Conservation (phyloP, 2,797 vertebrate species). For the Loriculus beryllinus region DNA sequence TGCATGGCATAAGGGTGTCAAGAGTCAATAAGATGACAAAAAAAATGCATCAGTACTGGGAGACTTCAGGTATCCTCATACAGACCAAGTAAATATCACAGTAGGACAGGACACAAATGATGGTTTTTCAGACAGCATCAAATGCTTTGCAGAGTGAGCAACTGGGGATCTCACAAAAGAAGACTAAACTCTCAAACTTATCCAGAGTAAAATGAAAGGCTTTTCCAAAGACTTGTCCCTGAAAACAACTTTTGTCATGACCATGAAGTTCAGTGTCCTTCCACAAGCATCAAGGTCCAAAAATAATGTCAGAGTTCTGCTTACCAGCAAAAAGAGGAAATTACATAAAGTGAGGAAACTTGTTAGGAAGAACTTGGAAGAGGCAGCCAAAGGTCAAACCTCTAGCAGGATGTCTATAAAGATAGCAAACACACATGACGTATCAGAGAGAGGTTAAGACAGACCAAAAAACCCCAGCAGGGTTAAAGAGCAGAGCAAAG, state of each 20-base stretch:
- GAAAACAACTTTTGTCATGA: not conserved
- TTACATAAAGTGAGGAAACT: not conserved
- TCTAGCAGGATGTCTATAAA: conserved; percentile 33
- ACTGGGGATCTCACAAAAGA: not conserved
- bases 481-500: not conserved
- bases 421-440: not conserved
- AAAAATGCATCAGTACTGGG: not conserved
- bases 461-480: not conserved
- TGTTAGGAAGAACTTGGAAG: conserved; percentile 5
- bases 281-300: not conserved
- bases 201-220: not conserved
- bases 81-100: not conserved
- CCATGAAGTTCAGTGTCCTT: not conserved
- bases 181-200: not conserved
- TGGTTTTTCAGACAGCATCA: not conserved
- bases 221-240: not conserved
- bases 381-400: conserved; percentile 45
- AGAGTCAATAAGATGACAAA: not conserved
- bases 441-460: not conserved
- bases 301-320: not conserved
- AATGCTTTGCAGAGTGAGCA: not conserved
- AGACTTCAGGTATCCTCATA: not conserved
- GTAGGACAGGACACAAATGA: not conserved
- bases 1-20: not conserved
- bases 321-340: conserved; percentile 6